These are phyloP conservation scores for Scolopax mira DNA, from an alignment of 2,113 vertebrate genomes.

Conservation along the genomic window DNA sequence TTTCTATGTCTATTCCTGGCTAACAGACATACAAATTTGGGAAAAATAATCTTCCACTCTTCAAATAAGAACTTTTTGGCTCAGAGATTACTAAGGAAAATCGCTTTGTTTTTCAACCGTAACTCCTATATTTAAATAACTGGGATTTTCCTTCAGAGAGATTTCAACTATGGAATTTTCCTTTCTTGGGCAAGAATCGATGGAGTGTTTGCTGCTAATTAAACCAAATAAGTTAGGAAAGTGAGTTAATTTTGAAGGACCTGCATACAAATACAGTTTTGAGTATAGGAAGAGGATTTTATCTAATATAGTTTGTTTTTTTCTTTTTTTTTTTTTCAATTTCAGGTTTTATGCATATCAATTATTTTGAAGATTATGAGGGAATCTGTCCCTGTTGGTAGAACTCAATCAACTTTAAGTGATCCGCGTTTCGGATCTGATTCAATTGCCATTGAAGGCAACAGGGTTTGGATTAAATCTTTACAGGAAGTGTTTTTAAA, in stretches of 20 bases:
- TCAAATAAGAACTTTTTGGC: conserved; percentile 34
- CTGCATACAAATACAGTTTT: neutral
- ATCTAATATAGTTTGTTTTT: neutral
- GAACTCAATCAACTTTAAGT: neutral
- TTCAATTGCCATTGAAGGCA: neutral
- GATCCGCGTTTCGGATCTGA: neutral
- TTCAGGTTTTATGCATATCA: neutral
- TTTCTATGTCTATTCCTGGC: conserved; percentile 40
- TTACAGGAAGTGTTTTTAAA: neutral
- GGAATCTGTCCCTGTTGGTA: neutral
- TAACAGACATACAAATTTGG: neutral
- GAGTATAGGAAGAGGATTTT: neutral
- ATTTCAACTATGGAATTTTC: conserved; percentile 52
- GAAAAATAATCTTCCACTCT: conserved; percentile 56
- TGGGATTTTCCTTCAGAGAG: conserved; percentile 56
- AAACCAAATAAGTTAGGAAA: conserved; percentile 29
- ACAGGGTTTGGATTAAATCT: neutral
- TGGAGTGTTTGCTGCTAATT: conserved; percentile 41
- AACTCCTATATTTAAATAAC: conserved; percentile 52
- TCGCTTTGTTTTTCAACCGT: neutral
- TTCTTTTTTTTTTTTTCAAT: neutral
- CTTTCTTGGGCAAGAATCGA: conserved; percentile 46
- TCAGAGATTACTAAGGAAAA: conserved; percentile 45
- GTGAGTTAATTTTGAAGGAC: neutral
- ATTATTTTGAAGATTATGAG: neutral